A percentile compares a stretch with the other conserved stretches of the same genome.
Evolutionary conservation across 2,113 vertebrate genomes (phyloP).

Genomic region (Rhea pennata): DNA sequence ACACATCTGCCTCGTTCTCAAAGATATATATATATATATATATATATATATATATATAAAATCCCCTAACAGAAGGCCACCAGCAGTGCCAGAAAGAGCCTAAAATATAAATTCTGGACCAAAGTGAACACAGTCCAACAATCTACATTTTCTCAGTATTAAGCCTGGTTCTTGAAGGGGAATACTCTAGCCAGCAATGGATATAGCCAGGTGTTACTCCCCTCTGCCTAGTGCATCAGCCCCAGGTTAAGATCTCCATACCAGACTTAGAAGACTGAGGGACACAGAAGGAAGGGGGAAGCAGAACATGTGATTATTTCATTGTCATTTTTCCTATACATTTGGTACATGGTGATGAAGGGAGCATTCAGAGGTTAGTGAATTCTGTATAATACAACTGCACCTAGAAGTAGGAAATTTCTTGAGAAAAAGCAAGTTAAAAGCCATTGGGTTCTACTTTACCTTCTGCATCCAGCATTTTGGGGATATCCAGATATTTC

Average conservation of each 20-base stretch:
- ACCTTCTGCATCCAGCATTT: slow-evolving; percentile 97
- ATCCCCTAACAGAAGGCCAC: not conserved
- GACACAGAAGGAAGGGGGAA: not conserved
- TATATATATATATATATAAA: too few relatives aligned
- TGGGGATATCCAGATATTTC: slow-evolving; percentile 94
- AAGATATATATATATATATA: too few relatives aligned
- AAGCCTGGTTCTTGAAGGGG: not conserved
- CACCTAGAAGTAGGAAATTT: slow-evolving; percentile 45
- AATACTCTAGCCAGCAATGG: not conserved
- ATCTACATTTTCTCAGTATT: not conserved
- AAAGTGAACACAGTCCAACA: not conserved
- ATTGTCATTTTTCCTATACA: not conserved
- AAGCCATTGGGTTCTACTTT: slow-evolving; percentile 56
- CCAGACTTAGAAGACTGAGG: not conserved
- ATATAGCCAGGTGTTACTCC: not conserved
- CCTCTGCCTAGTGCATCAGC: not conserved
- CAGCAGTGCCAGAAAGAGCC: not conserved
- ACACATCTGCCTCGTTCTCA: not conserved
- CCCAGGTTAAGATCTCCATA: not conserved
- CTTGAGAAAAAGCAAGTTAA: slow-evolving; percentile 4
- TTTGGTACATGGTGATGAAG: not conserved
- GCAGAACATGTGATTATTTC: not conserved
- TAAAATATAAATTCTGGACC: not conserved
- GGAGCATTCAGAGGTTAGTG: not conserved
- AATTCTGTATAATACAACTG: slow-evolving; percentile 33